phyloP scores from a whole-genome alignment of 2,113 vertebrate genomes.

The Vulpes ferrilata region DNA sequence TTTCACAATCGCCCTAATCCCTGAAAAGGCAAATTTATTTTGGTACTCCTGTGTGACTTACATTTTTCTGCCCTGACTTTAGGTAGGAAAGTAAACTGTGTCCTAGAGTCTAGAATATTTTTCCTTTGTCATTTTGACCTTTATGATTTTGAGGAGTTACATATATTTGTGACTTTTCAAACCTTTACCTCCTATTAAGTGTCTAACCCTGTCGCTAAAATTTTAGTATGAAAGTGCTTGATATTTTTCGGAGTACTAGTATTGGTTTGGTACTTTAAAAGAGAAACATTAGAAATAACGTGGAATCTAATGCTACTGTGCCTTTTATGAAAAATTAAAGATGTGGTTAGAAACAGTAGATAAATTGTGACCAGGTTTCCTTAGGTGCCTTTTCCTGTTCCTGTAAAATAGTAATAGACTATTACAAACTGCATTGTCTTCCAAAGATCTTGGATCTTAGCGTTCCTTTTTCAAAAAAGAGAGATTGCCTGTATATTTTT shows the following conservation, averaged over 20 bases:
- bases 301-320: background rate
- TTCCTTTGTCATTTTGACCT: background rate
- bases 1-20: background rate
- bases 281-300: background rate
- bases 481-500: background rate
- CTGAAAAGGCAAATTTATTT: background rate
- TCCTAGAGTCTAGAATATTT: background rate
- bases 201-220: background rate
- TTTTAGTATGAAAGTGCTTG: background rate
- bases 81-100: background rate
- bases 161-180: background rate
- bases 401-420: background rate
- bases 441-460: background rate
- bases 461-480: constrained; percentile 28
- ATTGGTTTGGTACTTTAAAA: background rate
- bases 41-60: background rate
- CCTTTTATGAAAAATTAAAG: background rate
- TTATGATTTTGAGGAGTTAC: background rate
- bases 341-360: background rate
- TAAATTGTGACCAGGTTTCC: background rate
- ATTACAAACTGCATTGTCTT: background rate
- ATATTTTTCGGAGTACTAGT: background rate
- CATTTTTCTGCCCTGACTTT: background rate
- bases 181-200: background rate
- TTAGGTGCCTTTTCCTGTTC: background rate